Evolutionary conservation across 2,113 vertebrate genomes (phyloP), one percentile per base, ranked within the genome.

Genomic region (Pogona vitticeps): DNA sequence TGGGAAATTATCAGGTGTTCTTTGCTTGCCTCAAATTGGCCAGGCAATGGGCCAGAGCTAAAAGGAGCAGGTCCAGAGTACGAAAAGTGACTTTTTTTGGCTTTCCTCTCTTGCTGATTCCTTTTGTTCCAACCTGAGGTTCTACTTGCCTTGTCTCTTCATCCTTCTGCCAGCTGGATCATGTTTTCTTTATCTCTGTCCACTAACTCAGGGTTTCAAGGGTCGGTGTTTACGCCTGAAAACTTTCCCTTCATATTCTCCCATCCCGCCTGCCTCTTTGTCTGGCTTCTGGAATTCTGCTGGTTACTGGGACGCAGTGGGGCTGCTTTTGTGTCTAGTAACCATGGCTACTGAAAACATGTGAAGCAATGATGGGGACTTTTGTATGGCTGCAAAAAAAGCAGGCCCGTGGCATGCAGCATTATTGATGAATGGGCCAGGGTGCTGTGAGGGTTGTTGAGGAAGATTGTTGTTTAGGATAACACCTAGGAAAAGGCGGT

Each of bases 301-400:
- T 86, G 93, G 93, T 91, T 85, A 82, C 84, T 2, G 92, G 91
- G 93, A 92, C 91, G 76, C 92, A 58, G 92, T 86, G 56, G 90
- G 93, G 85, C 86, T 90, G 92, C 94, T 90, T 94, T 95, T 95
- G 93, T 95, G 90, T 83, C 88, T 14, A 12, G 94, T 95, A 88
- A 91, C 95, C 94, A 95, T 95, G 91, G 94, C 90, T 92, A 95
- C 95, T 92, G 88, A 84, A 82, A 83, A 91, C 92, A 90, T 83
- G 93, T 80, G 91, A 80, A 59, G 91, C 90, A 42, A 17, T 91
- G 84, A n/a, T 0, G 82, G 85, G 71, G 86, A 78, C 93, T 92
- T 83, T 91, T 95, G 89, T 92, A 6, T 1, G 31, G 88, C 18
- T 83, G 89, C 88, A 72, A 56, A 72, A 56, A 61, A 82, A 89